Conservation (phyloP, 2,888 invertebrate species). For the Ecdyonurus torrentis region DNA sequence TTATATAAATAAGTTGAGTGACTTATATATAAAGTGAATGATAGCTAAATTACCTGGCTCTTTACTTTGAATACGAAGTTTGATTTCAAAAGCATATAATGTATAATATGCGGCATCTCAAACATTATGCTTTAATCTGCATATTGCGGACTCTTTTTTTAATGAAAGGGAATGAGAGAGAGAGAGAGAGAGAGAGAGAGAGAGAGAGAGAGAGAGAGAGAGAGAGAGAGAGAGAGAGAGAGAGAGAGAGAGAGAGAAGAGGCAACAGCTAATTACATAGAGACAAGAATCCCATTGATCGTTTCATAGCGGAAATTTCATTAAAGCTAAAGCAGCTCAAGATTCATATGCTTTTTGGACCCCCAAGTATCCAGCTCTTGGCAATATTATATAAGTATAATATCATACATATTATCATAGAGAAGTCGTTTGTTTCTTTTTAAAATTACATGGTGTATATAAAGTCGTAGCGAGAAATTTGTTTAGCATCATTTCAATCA, state of each 20-base stretch:
- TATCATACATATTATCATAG: no score
- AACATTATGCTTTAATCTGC: background rate
- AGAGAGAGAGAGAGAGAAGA: background rate
- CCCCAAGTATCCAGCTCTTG: no score
- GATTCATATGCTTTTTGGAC: no score
- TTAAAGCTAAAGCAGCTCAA: background rate
- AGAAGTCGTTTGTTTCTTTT: no score
- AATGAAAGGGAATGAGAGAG: no score
- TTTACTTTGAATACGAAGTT: background rate
- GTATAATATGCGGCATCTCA: background rate
- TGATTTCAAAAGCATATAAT: background rate
- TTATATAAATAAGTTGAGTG: no score
- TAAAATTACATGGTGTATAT: no score
- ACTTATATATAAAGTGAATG: background rate
- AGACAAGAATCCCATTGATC: background rate
- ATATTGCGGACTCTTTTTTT: background rate
- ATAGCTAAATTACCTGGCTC: background rate
- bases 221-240: no score
- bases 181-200: background rate
- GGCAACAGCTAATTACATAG: background rate
- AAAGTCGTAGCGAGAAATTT: background rate
- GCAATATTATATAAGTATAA: no score
- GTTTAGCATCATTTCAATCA: background rate
- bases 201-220: background rate
- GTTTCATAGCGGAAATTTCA: background rate